Percentiles rank a stretch among this genome's conserved stretches.
Conservation (phyloP, 2,797 vertebrate species). For the Squalus acanthias region DNA sequence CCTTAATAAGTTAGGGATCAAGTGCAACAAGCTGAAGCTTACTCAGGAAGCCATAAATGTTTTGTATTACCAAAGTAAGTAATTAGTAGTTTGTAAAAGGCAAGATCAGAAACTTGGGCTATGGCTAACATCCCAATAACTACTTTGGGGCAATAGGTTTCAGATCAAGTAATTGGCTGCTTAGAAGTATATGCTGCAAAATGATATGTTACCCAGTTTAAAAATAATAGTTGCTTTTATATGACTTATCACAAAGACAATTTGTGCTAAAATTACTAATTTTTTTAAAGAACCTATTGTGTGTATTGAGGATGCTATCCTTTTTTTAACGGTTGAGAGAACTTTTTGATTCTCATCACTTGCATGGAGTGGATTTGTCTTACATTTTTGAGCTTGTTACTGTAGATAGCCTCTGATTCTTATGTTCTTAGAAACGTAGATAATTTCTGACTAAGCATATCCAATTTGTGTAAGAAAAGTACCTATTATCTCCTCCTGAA, state of each 20-base stretch:
- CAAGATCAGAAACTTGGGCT: background rate
- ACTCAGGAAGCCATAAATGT: background rate
- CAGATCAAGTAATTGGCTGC: background rate
- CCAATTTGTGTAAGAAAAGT: background rate
- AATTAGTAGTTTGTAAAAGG: background rate
- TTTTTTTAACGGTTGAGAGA: background rate
- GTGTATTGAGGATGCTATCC: background rate
- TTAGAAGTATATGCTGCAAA: background rate
- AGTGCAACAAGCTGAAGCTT: background rate
- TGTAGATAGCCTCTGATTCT: background rate
- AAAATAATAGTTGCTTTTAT: background rate
- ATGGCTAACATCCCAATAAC: background rate
- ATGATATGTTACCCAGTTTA: background rate
- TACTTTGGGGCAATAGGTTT: background rate
- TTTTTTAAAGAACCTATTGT: background rate
- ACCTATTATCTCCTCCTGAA: background rate
- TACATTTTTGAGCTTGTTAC: background rate
- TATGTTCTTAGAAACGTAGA: background rate
- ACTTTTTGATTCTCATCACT: background rate
- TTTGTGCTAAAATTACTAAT: background rate
- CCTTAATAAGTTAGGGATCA: background rate
- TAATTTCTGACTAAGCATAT: background rate
- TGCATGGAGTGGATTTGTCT: background rate
- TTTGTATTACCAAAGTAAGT: background rate
- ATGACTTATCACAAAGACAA: background rate